Conservation (phyloP, 64 coral and sea anemone genomes). For the Actinia tenebrosa region DNA sequence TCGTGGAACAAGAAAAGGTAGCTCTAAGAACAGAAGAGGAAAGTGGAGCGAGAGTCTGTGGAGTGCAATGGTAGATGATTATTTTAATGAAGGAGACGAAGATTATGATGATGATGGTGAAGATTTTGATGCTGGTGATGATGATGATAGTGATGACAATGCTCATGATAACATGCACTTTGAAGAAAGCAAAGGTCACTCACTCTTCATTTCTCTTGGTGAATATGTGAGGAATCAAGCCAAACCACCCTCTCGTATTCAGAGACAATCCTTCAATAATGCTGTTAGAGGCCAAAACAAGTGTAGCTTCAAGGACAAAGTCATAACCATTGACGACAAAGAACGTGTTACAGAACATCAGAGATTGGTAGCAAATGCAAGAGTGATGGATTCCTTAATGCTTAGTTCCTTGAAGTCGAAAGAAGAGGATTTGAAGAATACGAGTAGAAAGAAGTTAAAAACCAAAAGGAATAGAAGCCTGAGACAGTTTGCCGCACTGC, state of each 20-base stretch:
- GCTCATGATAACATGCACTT: neutral
- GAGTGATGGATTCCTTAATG: neutral
- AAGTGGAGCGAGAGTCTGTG: neutral
- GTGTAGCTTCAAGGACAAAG: neutral
- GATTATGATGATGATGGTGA: neutral
- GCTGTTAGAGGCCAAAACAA: neutral
- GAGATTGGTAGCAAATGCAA: neutral
- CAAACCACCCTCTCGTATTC: neutral
- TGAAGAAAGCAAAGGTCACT: neutral
- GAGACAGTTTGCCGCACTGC: neutral
- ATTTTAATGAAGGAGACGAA: neutral
- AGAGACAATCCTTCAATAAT: neutral
- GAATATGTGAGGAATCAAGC: neutral
- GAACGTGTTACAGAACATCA: neutral
- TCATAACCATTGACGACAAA: neutral
- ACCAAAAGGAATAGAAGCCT: neutral
- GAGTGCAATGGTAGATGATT: neutral
- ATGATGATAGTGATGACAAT: neutral
- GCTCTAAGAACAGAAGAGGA: neutral
- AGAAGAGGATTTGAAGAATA: neutral
- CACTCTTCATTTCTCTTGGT: neutral
- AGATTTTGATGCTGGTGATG: neutral
- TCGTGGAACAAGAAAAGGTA: neutral
- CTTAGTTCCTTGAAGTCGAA: neutral
- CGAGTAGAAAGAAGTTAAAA: neutral